Base-by-base conservation (phyloP, 2,113 vertebrate species). In the Collichthys lucidus region DNA sequence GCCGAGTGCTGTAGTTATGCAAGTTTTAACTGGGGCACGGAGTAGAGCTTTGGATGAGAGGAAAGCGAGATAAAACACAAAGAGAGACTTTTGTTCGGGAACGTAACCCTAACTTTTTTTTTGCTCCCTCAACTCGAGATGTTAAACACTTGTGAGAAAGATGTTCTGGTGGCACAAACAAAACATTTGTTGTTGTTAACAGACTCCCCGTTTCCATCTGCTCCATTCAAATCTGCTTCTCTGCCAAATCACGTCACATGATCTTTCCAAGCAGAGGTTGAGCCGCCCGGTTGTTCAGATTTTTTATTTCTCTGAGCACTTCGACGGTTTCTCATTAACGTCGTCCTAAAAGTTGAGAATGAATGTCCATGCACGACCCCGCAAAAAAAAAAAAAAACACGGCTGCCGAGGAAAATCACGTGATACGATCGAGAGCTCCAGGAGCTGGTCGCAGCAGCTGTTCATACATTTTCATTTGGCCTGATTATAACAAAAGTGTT, bases 11-110 rank as follows among this genome's bases (percentile, higher is more conserved):
- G 26, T 35, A 16, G 24, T 35, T 60, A n/a, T 17, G 16, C 9
- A 22, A 80, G 55, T 55, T 59, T 57, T 40, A 64, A 70, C 44
- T 47, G 49, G 53, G 35, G 42, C 20, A 5, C n/a, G 46, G 22
- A 46, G 40, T 17, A 16, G 44, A 60, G 31, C 11, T 12, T 11
- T 29, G 10, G 14, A n/a, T 17, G 7, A 26, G 20, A 77, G 20
- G 11, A 44, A n/a, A 44, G 22, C 11, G 26, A 46, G 29, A 26
- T 12, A 53, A 16, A 62, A 35, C 31, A 35, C 31, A 10, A 12
- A 31, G 17, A 35, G 2, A 19, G 4, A 19, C 59, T n/a, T 42
- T 64, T 24, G 24, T 24, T 40, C 35, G 5, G n/a, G n/a, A 77
- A 11, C 42, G 7, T 4, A 53, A 12, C 44, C 3, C 29, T 22